Evolutionary conservation across 1,140 invertebrate genomes (phyloP), one percentile per base, ranked within the genome.

Genomic region (Dreissena rostriformis): DNA sequence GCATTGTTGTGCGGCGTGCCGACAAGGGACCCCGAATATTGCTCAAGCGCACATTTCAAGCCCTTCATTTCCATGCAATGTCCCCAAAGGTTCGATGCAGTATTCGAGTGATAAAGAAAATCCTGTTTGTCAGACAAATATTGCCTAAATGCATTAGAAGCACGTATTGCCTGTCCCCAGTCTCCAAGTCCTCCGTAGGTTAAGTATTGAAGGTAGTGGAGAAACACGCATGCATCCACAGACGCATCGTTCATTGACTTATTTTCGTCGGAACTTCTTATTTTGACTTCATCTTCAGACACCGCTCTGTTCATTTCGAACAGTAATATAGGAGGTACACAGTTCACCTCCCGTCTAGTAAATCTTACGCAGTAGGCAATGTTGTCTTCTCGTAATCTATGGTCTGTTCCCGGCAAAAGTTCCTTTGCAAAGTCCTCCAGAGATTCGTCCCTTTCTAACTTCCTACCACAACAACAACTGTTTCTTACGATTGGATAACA

Each of bases 241-340:
- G 22, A 19, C 17, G 57, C 57, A 19, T n/a, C 22, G 17, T 61
- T 12, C 57, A 61, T 61, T 24, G 17, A 61, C 2, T n/a, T 11
- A 2, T 5, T 19, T 2, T 61, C 4, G 2, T 19, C 2, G 4
- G 2, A 6, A n/a, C 17, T 61, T 61, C 57, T 61, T 6, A 61
- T 19, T 61, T 61, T 61, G 22, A 61, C 12, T 19, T 61, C 57
- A 61, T 61, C 57, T 39, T 39, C 8, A 61, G 17, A n/a, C 57
- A 61, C 17, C 22, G 57, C 57, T 24, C 57, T 61, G 57, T 61
- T 2, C 57, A 61, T 61, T 61, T 61, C 57, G 22, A n/a, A 61
- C 57, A 61, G 57, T 24, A 61, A 61, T n/a, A 61, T n/a, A n/a
- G 57, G 57, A n/a, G 57, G 57, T 61, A 61, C 57, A 61, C 57